Evolutionary conservation across 1,140 invertebrate genomes (phyloP).

Genomic region (Philopotamus ludificatus): DNA sequence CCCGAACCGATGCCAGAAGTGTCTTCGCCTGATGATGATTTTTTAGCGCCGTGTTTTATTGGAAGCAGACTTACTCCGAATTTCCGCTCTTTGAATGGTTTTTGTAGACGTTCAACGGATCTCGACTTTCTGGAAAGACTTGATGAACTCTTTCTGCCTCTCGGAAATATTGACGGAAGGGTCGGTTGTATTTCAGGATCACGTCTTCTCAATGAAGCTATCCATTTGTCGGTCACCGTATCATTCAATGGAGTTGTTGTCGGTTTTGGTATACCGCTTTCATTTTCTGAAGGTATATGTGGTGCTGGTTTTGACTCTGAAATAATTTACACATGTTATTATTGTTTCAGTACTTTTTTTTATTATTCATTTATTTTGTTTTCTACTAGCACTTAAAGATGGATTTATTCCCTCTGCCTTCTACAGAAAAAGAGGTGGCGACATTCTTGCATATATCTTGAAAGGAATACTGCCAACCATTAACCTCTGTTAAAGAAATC

Average conservation of each 20-base stretch:
- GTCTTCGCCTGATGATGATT: conserved; percentile 35
- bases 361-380: not conserved
- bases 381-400: no score
- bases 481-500: no score
- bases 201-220: conserved; percentile 60
- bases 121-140: conserved; percentile 55
- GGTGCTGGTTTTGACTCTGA: conserved; percentile 27
- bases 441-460: no score
- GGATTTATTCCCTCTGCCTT: no score
- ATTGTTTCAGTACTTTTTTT: not conserved
- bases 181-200: conserved; percentile 67
- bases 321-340: conserved; percentile 10
- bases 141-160: conserved; percentile 48
- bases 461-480: no score
- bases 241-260: conserved; percentile 45
- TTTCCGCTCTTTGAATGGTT: conserved; percentile 43
- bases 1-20: conserved; percentile 40
- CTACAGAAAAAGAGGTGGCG: no score
- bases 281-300: conserved; percentile 19
- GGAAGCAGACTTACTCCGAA: conserved; percentile 44
- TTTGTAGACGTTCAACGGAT: conserved; percentile 57
- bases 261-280: conserved; percentile 40
- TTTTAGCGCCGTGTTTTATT: conserved; percentile 27
- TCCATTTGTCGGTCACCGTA: conserved; percentile 59
- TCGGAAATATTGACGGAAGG: conserved; percentile 59